These are phyloP conservation scores for Thamnophis sirtalis DNA, from an alignment of 2,113 vertebrate species.

Conservation along the genomic window DNA sequence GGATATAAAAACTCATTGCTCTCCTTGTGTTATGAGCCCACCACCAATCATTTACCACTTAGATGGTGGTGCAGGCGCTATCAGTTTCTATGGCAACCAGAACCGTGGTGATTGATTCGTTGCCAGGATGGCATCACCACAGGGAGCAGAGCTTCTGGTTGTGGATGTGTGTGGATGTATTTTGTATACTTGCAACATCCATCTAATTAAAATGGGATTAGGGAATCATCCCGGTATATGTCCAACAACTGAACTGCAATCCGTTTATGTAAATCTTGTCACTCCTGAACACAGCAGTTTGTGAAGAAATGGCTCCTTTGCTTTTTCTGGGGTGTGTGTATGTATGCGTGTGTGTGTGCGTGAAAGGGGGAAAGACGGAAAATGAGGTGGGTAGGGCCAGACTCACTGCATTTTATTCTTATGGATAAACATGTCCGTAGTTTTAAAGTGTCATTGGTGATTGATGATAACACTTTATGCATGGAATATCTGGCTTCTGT, in stretches of 20 bases:
- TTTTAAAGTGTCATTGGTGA: constrained; percentile 31
- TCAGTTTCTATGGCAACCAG: constrained; percentile 88
- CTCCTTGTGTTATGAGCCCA: constrained; percentile 76
- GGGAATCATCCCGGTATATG: constrained; percentile 82
- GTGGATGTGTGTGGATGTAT: constrained; percentile 65
- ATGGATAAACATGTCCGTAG: constrained; percentile 20
- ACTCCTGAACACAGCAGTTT: constrained; percentile 70
- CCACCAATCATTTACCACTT: constrained; percentile 92
- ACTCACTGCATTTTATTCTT: constrained; percentile 31
- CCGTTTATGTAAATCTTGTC: constrained; percentile 87
- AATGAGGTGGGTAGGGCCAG: constrained; percentile 1
- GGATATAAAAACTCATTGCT: constrained; percentile 86
- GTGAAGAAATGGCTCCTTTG: constrained; percentile 62
- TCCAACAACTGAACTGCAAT: constrained; percentile 83
- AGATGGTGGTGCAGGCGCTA: constrained; percentile 85
- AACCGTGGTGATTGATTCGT: constrained; percentile 92
- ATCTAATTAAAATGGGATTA: constrained; percentile 99
- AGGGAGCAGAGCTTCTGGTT: constrained; percentile 83
- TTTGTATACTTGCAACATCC: constrained; percentile 84
- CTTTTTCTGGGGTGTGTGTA: not conserved
- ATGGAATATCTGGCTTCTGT: constrained; percentile 29
- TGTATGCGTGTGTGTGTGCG: not conserved
- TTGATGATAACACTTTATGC: not conserved
- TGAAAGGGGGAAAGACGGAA: not conserved
- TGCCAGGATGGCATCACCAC: constrained; percentile 91